Evolutionary conservation across 2,797 vertebrate genomes (phyloP), one percentile per base, ranked within the genome.

Genomic region (Hafferia zeledoni): DNA sequence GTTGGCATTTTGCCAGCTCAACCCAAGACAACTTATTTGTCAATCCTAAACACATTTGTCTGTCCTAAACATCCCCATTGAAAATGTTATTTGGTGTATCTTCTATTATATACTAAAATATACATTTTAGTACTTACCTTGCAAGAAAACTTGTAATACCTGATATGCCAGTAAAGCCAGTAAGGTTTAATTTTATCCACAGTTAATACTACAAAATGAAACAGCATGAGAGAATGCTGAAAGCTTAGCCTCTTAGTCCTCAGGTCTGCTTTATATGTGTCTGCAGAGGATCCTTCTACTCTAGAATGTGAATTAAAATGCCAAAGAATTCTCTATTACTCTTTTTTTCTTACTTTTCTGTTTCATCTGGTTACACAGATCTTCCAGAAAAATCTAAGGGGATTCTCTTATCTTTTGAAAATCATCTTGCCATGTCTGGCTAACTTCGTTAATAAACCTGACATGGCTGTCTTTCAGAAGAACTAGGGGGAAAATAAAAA

Each of bases 51-150:
- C 39, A 41, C 39, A 11, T 64, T 67, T 86, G 5, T 49, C 14
- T 41, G 31, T 76, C 23, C 22, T 80, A 47, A 89, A 65, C 13
- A 27, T 28, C 14, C 47, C 5, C 43, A 41, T 47, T 46, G 35
- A 59, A 72, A 82, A 75, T 8, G 3, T 5, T 9, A 41, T 41
- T 60, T 61, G 5, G 5, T 44, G 28, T 27, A 37, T 5, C 19
- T 87, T 90, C 27, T 30, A 8, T 59, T 30, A 13, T 39, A 59
- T 52, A 30, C 7, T 68, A 52, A 50, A 86, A 83, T 39, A 55
- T 3, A 71, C 4, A 11, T 59, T 78, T 98, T 96, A 97, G 97
- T 98, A 22, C 87, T 94, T 57, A 35, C 30, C 22, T 81, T 61
- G 60, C 7, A 39, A 59, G 49, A 89, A 57, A 16, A 31, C 3